Percentiles rank a stretch among this genome's conserved stretches.
Evolutionary conservation across 2,113 vertebrate genomes (phyloP).

Genomic region (Pelvicachromis taeniatus): DNA sequence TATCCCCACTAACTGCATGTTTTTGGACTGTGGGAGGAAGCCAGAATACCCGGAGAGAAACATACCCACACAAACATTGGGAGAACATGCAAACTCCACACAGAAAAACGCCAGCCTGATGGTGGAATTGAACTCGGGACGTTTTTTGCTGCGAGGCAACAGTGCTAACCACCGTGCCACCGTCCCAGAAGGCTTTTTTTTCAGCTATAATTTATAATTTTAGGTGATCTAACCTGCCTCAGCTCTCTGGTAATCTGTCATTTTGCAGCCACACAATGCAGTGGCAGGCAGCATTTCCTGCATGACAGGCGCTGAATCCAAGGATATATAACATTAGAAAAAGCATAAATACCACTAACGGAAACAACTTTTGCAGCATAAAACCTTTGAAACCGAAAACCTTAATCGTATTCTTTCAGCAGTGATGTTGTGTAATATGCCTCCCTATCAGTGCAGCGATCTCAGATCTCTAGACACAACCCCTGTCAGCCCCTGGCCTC

Average conservation of each 20-base stretch:
- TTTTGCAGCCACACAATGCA: neutral
- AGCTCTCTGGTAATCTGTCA: neutral
- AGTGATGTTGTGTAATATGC: constrained; percentile 43
- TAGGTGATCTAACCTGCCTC: neutral
- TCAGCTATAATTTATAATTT: neutral
- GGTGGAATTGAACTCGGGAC: too few species aligned
- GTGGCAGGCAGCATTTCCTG: neutral
- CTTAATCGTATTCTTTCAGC: constrained; percentile 20
- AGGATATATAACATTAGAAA: neutral
- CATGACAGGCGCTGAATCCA: neutral
- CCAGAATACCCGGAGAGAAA: too few species aligned
- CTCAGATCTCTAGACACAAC: constrained; percentile 10
- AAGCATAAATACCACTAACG: neutral
- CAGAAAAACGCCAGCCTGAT: too few species aligned
- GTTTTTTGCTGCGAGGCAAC: too few species aligned
- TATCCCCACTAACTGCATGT: too few species aligned
- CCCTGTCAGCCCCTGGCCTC: neutral
- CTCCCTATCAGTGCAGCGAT: constrained; percentile 24
- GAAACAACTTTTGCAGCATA: neutral
- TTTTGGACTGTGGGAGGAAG: too few species aligned
- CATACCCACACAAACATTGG: too few species aligned
- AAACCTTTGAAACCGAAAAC: constrained; percentile 19
- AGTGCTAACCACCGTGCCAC: too few species aligned
- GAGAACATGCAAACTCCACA: too few species aligned
- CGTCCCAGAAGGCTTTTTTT: neutral